Evolutionary conservation across 2,113 vertebrate genomes (phyloP).

Genomic region (Lipotes vexillifer): DNA sequence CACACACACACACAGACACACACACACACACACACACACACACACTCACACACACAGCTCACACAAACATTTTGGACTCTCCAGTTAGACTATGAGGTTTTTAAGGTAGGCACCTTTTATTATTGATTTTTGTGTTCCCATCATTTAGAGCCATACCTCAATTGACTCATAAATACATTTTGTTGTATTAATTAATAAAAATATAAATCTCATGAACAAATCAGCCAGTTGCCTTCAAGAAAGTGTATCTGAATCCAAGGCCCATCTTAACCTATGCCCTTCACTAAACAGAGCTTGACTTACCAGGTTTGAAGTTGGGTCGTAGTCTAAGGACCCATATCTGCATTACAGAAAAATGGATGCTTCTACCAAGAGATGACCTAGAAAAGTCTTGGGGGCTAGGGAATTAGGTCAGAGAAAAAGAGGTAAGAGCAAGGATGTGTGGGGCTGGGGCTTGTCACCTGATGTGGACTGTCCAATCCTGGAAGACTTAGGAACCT

Average conservation of each 20-base stretch:
- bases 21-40: not conserved
- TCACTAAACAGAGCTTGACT: not conserved
- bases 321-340: not conserved
- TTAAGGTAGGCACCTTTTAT: not conserved
- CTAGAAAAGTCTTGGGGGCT: not conserved
- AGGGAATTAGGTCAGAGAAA: not conserved
- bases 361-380: not conserved
- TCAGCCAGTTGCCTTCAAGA: not conserved
- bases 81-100: not conserved
- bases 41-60: too few species aligned
- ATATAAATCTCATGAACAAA: not conserved
- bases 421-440: not conserved
- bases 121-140: not conserved
- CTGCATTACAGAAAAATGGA: not conserved
- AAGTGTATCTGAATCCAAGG: slow-evolving; percentile 1
- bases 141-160: not conserved
- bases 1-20: not conserved
- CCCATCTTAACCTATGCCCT: not conserved
- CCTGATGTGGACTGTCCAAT: not conserved
- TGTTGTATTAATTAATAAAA: not conserved
- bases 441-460: not conserved
- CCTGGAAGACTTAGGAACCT: not conserved
- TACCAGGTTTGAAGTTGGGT: not conserved
- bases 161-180: not conserved
- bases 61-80: not conserved